Conservation (phyloP, 2,888 invertebrate genomes). For the Coleophora deauratella region DNA sequence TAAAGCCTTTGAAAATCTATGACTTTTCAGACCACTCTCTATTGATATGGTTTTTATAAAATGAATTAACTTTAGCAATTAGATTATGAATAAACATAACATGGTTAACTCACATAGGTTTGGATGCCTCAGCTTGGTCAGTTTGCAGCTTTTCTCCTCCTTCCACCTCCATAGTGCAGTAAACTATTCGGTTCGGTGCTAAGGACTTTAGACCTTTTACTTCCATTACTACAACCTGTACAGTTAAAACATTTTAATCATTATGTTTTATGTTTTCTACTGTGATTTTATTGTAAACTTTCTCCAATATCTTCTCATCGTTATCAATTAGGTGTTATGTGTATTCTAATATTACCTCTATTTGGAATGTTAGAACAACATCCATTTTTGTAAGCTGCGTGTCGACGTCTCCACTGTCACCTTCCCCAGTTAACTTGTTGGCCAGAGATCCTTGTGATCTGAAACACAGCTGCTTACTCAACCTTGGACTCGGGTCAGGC, state of each 20-base stretch:
- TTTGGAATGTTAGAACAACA: conserved; percentile 96
- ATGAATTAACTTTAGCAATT: too few species aligned
- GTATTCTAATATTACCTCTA: conserved; percentile 80
- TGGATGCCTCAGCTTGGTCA: conserved; percentile 99
- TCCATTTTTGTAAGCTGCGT: conserved; percentile 98
- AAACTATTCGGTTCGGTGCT: conserved; percentile 97
- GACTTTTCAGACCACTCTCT: too few species aligned
- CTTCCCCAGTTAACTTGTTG: conserved; percentile 93
- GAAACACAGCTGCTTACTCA: conserved; percentile 77
- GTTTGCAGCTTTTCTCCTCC: conserved; percentile 99
- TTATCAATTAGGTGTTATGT: too few species aligned
- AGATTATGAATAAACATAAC: too few species aligned
- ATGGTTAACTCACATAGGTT: conserved; percentile 92
- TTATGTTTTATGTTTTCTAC: not conserved
- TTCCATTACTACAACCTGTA: conserved; percentile 98
- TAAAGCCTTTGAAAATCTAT: too few species aligned
- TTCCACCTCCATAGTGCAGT: conserved; percentile 99
- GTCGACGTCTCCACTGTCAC: conserved; percentile 96
- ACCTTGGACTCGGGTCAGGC: conserved; percentile 73
- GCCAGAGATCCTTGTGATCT: conserved; percentile 94
- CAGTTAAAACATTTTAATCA: conserved; percentile 18
- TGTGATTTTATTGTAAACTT: not conserved
- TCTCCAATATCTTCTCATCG: not conserved
- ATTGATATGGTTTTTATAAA: too few species aligned
- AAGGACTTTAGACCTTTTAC: conserved; percentile 98